Evolutionary conservation across 2,888 invertebrate species (phyloP), one percentile per base, ranked within the genome.

Genomic region (Strigamia transsilvanica): DNA sequence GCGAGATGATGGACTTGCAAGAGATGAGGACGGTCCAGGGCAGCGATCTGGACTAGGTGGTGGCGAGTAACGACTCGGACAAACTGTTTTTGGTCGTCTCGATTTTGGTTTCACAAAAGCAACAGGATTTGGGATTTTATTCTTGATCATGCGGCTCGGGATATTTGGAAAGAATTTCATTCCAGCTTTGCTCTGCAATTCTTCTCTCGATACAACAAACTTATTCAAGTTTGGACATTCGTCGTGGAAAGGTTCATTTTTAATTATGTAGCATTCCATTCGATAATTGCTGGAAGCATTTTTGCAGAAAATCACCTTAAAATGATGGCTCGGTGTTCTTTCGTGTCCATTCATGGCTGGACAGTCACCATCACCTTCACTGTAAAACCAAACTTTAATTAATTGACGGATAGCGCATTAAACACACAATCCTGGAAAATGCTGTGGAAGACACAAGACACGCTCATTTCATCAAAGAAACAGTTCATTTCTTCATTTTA

Each of bases 71-170:
- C 38, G 38, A 2, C 6, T 0, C 6, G 38, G 38, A 27, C 27
- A 27, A 27, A 3, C 2, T 38, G 38, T 10, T 38, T 7, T 38
- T 38, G 6, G 38, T 38, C 10, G 38, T 38, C 38, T 38, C 0
- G 93, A 93, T 41, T 93, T 94, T 92, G 92, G 94, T 86, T 93
- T 38, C 10, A 6, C 38, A 38, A 38, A 38, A 6, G 4, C 2
- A 38, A 1, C 10, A 38, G 38, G 38, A 38, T 38, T 38, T 38
- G 46, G 46, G 15, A 15, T 46, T 13, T 13, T 46, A 15, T 46
- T 2, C 15, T 46, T 46, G 13, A 46, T 46, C 46, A 46, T 46
- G 13, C 46, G 13, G 46, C 15, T 46, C 15, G 46, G 15, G 0
- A 46, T 46, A 12, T 46, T 13, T 46, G 46, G 46, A n/a, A 46